Evolutionary conservation across 2,888 invertebrate species (phyloP), one percentile per base, ranked within the genome.

Genomic region (Drosophila mettleri): DNA sequence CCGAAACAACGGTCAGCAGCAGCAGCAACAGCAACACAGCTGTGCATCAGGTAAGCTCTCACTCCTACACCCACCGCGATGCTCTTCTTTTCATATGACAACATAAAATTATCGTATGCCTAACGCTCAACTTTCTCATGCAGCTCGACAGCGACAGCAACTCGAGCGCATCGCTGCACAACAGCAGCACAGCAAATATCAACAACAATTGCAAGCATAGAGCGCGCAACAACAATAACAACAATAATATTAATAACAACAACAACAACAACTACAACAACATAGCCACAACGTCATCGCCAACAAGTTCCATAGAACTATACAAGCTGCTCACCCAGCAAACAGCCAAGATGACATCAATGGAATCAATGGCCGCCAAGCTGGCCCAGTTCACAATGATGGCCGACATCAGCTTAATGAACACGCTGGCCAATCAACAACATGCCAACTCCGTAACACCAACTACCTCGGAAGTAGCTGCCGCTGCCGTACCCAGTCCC

Each of bases 361-460:
- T 94, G 86, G 94, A 94, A 93, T 94, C 95, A 92, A 94, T 96
- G 94, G 95, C 96, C 90, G 94, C 94, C 69, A 93, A 94, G 88
- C 93, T 94, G 90, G 84, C 83, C 41, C 82, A 83, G 29, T 74
- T 75, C 60, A 55, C 72, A 34, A 70, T 83, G 71, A 65, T 86
- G 46, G 68, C 70, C 72, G 78, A 88, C 64, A 73, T 81, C 57
- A 86, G 78, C 63, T 53, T 78, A 49, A 86, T 86, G 65, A 86
- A 33, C 75, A 78, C 76, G 63, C 78, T 89, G 78, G 79, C 72
- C 60, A 83, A 77, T 73, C 90, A 82, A 77, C 86, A 90, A 76
- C 89, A 89, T 78, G 80, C 83, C 68, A 91, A 85, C 76, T 81
- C 90, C 89, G 89, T 91, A 88, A 90, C 91, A 85, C 87, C 92